These are phyloP conservation scores for Macropis europaea DNA, from an alignment of 2,888 invertebrate genomes.

Conservation along the genomic window DNA sequence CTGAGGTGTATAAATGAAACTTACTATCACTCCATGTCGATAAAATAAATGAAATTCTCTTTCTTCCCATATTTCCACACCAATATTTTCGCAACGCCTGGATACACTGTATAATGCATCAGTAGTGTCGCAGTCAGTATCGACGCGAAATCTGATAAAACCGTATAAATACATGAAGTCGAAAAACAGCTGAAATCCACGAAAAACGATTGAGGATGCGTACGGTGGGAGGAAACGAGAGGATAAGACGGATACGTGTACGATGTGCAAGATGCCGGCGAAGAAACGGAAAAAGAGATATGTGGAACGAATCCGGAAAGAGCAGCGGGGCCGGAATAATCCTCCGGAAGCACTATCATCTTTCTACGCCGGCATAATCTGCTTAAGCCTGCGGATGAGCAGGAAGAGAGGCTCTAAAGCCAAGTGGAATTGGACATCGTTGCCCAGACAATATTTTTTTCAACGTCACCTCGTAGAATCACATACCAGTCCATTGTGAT, in stretches of 20 bases:
- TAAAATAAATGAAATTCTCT: too few relatives aligned
- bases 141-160: not conserved
- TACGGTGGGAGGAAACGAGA: not conserved
- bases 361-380: conserved; percentile 45
- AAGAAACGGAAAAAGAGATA: conserved; percentile 2
- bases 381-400: conserved; percentile 44
- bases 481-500: too few relatives aligned
- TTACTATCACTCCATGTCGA: too few relatives aligned
- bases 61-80: too few relatives aligned
- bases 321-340: conserved; percentile 18
- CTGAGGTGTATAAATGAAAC: too few relatives aligned
- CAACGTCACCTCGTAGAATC: not conserved
- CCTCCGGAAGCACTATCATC: conserved; percentile 38
- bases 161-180: not conserved
- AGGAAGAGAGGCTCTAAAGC: conserved; percentile 21
- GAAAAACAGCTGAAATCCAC: not conserved
- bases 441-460: conserved; percentile 21
- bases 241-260: conserved; percentile 2
- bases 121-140: not conserved
- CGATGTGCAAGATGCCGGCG: not conserved
- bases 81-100: too few relatives aligned
- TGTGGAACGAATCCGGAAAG: conserved; percentile 30
- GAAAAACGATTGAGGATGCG: not conserved
- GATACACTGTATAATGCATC: too few relatives aligned
- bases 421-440: conserved; percentile 36